Evolutionary conservation across 2,797 vertebrate species (phyloP).

Genomic region (Neosalanx taihuensis): DNA sequence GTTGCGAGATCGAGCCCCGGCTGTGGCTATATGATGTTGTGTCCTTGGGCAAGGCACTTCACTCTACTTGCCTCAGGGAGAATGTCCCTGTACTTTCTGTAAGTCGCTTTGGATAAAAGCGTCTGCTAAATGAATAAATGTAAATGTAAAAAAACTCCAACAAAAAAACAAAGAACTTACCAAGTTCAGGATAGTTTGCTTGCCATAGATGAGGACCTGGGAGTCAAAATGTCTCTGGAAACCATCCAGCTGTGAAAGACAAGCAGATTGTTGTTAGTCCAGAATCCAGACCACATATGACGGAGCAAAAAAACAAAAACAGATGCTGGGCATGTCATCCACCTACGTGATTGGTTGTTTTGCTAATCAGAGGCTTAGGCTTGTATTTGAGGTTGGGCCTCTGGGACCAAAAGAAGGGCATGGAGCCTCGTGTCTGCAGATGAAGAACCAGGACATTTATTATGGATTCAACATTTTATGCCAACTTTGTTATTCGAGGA

Average conservation of each 20-base stretch:
- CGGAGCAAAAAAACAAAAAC: neutral
- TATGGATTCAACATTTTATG: neutral
- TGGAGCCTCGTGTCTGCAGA: slow-evolving; percentile 90
- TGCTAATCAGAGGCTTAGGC: slow-evolving; percentile 93
- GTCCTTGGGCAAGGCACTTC: too few relatives aligned
- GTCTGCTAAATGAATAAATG: too few relatives aligned
- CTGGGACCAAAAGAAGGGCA: slow-evolving; percentile 98
- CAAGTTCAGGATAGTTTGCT: slow-evolving; percentile 95
- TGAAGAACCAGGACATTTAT: neutral
- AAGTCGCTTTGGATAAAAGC: too few relatives aligned
- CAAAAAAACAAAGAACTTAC: slow-evolving; percentile 62
- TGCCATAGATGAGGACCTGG: slow-evolving; percentile 95
- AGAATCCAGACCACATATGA: neutral
- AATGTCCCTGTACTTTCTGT: too few relatives aligned
- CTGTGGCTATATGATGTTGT: too few relatives aligned
- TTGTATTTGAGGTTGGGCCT: slow-evolving; percentile 98
- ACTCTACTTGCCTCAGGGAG: too few relatives aligned
- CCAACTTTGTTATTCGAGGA: neutral
- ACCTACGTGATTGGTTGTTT: slow-evolving; percentile 89
- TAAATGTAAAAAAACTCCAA: too few relatives aligned
- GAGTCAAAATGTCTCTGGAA: slow-evolving; percentile 98
- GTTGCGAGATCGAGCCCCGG: too few relatives aligned
- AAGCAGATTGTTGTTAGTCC: neutral
- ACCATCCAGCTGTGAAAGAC: slow-evolving; percentile 85
- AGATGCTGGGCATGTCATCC: neutral